Evolutionary conservation across 2,113 vertebrate genomes (phyloP).

Genomic region (Amphiprion percula): DNA sequence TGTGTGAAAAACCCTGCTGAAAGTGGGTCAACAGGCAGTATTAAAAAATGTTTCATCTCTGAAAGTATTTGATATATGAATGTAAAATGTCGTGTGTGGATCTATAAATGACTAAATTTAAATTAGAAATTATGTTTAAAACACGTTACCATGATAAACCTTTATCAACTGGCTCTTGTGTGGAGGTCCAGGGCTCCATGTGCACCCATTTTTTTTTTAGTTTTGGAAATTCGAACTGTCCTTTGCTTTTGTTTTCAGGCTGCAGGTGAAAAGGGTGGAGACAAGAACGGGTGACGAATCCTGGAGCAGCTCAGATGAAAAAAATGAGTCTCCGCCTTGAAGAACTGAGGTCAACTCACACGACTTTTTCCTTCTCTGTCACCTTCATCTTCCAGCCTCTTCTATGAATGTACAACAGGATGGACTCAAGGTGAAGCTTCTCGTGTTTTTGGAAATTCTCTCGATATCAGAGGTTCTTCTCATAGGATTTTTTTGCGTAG

Average conservation of each 20-base stretch:
- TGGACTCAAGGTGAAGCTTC: conserved; percentile 62
- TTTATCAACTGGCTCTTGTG: no score
- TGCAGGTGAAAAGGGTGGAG: conserved; percentile 77
- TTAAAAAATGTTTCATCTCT: no score
- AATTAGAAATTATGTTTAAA: no score
- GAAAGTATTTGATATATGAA: no score
- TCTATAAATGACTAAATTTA: no score
- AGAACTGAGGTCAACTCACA: conserved; percentile 39
- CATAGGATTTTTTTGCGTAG: conserved; percentile 65
- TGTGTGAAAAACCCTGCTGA: no score
- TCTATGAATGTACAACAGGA: conserved; percentile 81
- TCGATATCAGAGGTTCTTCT: conserved; percentile 67
- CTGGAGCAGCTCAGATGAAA: conserved; percentile 40
- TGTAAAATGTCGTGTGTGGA: no score
- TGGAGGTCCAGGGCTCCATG: no score
- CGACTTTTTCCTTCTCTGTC: conserved; percentile 57
- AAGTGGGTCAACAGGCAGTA: no score
- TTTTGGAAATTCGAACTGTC: background rate
- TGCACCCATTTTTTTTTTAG: no score
- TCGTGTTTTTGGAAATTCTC: conserved; percentile 51
- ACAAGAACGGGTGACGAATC: conserved; percentile 76
- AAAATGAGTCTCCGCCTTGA: background rate
- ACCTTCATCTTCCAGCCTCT: conserved; percentile 57
- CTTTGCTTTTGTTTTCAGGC: conserved; percentile 62
- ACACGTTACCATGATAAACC: no score